Evolutionary conservation across 2,797 vertebrate species (phyloP), one percentile per base, ranked within the genome.

Genomic region (Holocentrus rufus): DNA sequence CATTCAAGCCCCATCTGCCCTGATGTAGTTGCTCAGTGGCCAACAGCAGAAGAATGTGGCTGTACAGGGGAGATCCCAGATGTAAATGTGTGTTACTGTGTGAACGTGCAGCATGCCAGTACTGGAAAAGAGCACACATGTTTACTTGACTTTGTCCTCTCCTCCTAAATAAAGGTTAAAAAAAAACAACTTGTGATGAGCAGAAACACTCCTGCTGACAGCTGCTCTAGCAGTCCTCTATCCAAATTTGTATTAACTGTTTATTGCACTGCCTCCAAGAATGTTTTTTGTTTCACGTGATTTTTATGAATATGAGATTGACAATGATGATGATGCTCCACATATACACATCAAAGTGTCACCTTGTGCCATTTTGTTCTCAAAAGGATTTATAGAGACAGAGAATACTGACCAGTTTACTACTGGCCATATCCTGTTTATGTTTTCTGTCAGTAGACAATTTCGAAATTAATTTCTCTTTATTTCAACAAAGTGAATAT

Each of bases 61-160:
- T 34, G n/a, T 22, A 27, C 15, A 27, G 31, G 4, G 13, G 18
- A 74, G 25, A 49, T 74, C 31, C 49, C n/a, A 57, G 18, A n/a
- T 56, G 50, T 72, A 7, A 72, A 57, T 36, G 22, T 49, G 22
- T 49, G 2, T 30, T 53, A 49, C 11, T 50, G 8, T 59, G 66
- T 63, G 7, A 50, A 55, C 30, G 14, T 44, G 36, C 46, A 56
- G 5, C 59, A 71, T 63, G 66, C 53, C 54, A 67, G 10, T 42
- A 53, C 13, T 4, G 50, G 25, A 56, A 53, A 56, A 53, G 56
- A 60, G 25, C 14, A 56, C 27, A 42, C 47, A 14, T 22, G 42
- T 15, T 4, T 11, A 42, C 39, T 42, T 42, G 8, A 42, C 39
- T 42, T 42, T 27, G 25, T 27, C 31, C 7, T 5, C 13, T 11